Evolutionary conservation across 2,888 invertebrate species (phyloP).

Genomic region (Xylota segnis): DNA sequence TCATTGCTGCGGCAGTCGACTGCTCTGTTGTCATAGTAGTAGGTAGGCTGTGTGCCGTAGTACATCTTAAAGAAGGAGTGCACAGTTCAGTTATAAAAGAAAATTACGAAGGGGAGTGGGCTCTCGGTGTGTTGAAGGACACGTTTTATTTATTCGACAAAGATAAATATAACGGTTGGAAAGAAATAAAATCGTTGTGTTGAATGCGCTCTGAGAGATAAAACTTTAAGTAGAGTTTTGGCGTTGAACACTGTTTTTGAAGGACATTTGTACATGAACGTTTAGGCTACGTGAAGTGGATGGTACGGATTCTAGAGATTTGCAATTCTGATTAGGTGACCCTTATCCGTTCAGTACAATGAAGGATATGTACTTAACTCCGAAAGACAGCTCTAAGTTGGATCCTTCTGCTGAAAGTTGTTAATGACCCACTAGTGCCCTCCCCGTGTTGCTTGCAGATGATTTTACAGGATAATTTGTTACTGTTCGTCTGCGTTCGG

Average conservation of each 20-base stretch:
- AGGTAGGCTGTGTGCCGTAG: slow-evolving; percentile 25
- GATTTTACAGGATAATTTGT: too few relatives aligned
- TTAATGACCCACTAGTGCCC: too few relatives aligned
- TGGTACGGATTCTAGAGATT: too few relatives aligned
- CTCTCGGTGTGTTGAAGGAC: slow-evolving; percentile 34
- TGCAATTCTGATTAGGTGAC: too few relatives aligned
- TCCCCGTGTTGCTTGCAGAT: too few relatives aligned
- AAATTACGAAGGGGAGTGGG: slow-evolving; percentile 33
- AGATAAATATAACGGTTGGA: slow-evolving; percentile 22
- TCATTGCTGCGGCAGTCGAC: slow-evolving; percentile 63
- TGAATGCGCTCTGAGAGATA: background rate
- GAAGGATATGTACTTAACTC: too few relatives aligned
- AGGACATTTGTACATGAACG: slow-evolving; percentile 6
- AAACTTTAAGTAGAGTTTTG: background rate
- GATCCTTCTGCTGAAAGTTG: too few relatives aligned
- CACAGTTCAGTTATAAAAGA: slow-evolving; percentile 23
- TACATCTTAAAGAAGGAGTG: slow-evolving; percentile 43
- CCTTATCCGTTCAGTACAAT: too few relatives aligned
- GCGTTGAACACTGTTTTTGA: background rate
- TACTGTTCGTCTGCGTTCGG: too few relatives aligned
- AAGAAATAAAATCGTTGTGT: background rate
- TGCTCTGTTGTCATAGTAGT: slow-evolving; percentile 50
- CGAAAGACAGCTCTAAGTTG: too few relatives aligned
- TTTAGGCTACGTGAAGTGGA: background rate
- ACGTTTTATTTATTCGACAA: slow-evolving; percentile 51